Conservation (phyloP, 2,888 invertebrate species). For the Stramonita haemastoma region DNA sequence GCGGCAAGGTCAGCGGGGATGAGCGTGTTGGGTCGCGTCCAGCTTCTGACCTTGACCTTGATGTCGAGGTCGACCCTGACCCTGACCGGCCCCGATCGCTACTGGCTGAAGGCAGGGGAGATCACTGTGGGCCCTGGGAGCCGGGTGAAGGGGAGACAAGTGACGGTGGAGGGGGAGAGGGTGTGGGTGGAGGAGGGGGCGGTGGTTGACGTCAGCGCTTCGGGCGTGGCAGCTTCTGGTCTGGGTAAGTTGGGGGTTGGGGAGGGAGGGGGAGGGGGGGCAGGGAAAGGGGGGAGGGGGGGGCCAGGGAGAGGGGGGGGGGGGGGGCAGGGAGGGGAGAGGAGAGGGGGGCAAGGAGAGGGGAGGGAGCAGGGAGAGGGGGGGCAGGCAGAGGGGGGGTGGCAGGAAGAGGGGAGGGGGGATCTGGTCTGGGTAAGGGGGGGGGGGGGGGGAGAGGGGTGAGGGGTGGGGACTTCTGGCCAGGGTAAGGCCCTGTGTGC, state of each 20-base stretch:
- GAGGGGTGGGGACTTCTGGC: too few relatives aligned
- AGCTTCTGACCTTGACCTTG: conserved; percentile 29
- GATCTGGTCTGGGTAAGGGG: too few relatives aligned
- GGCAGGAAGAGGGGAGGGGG: background rate
- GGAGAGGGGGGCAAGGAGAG: too few relatives aligned
- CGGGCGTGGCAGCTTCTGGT: conserved; percentile 47
- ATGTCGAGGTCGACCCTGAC: conserved; percentile 41
- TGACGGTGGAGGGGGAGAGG: conserved; percentile 43
- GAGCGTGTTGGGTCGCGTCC: conserved; percentile 16
- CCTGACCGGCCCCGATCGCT: conserved; percentile 26
- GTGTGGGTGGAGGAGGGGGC: conserved; percentile 56
- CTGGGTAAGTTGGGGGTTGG: conserved; percentile 54
- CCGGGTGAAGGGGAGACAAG: conserved; percentile 43
- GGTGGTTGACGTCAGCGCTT: conserved; percentile 49
- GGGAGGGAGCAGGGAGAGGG: too few relatives aligned
- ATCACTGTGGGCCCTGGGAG: conserved; percentile 43
- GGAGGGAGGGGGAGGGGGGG: too few relatives aligned
- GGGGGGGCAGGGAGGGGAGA: too few relatives aligned
- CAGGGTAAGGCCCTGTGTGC: too few relatives aligned
- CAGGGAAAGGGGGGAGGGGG: background rate
- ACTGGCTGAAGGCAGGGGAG: background rate
- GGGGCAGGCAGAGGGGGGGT: background rate
- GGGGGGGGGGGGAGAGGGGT: background rate
- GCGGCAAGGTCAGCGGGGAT: conserved; percentile 50
- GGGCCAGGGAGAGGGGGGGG: too few relatives aligned